Percentiles rank a stretch among this genome's conserved stretches.
Conservation (phyloP, 35 echinoderm and acorn worm genomes). For the Nesometra sesokonis region DNA sequence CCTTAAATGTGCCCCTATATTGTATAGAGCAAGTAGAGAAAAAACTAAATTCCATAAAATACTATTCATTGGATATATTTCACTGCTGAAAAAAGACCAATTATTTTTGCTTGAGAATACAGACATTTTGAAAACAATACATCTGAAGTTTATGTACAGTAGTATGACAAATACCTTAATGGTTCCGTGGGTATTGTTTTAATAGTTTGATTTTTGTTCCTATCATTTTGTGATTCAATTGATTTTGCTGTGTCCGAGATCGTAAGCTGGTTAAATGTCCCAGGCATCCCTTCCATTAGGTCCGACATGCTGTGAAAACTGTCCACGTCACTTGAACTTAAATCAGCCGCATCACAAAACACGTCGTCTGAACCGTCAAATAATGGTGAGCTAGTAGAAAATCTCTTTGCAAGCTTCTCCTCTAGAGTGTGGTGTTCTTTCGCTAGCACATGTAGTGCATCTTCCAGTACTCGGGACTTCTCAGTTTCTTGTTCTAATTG, state of each 20-base stretch:
- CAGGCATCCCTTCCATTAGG: background rate
- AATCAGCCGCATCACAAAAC: constrained; percentile 2
- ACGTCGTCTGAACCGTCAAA: constrained; percentile 23
- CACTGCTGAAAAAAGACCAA: too few species aligned
- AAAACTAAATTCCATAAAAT: background rate
- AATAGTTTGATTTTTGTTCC: background rate
- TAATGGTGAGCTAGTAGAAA: constrained; percentile 4
- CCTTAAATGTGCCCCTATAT: too few species aligned
- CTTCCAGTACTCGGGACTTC: constrained; percentile 26
- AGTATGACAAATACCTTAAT: background rate
- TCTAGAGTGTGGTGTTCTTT: constrained; percentile 44
- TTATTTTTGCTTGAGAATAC: too few species aligned
- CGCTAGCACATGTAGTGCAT: constrained; percentile 26
- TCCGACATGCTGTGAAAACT: background rate
- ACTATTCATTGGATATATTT: too few species aligned
- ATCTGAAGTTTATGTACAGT: too few species aligned
- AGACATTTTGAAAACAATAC: too few species aligned
- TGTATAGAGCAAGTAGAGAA: too few species aligned
- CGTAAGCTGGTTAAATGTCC: background rate
- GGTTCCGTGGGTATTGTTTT: background rate
- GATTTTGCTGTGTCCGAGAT: background rate
- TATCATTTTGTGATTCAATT: background rate
- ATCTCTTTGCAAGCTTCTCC: constrained; percentile 4
- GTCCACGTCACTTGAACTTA: constrained; percentile 7
- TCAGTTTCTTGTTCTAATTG: constrained; percentile 43